These are phyloP conservation scores for Noctua pronuba DNA, from an alignment of 2,888 invertebrate genomes.

Conservation along the genomic window DNA sequence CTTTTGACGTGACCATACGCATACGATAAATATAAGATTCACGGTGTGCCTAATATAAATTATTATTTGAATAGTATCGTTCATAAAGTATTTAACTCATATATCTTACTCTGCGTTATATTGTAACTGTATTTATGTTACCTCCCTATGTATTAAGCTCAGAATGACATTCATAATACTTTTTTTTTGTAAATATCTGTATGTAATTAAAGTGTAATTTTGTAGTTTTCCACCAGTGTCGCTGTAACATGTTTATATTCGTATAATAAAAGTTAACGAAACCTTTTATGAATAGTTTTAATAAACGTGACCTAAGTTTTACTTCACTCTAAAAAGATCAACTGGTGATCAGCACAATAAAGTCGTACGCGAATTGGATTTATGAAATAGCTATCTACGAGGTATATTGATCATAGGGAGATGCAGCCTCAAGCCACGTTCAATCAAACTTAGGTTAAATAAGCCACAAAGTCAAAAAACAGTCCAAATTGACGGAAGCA, in stretches of 20 bases:
- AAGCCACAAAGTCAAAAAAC: not conserved
- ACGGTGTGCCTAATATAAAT: constrained; percentile 69
- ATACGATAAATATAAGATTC: constrained; percentile 60
- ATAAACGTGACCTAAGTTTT: constrained; percentile 26
- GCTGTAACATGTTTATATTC: constrained; percentile 84
- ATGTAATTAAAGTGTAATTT: constrained; percentile 80
- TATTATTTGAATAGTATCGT: constrained; percentile 55
- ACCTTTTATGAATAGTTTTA: constrained; percentile 64
- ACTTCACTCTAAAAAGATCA: not conserved
- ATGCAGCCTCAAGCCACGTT: not conserved
- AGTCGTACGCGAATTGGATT: not conserved
- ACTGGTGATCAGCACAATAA: not conserved
- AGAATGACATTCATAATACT: constrained; percentile 60
- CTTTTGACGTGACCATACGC: constrained; percentile 63
- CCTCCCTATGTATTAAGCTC: constrained; percentile 69
- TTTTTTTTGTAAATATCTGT: constrained; percentile 82
- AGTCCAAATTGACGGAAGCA: not conserved
- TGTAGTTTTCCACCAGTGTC: constrained; percentile 88
- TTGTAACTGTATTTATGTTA: constrained; percentile 66
- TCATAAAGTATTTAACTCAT: constrained; percentile 55
- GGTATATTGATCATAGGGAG: not conserved
- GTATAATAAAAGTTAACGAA: constrained; percentile 86
- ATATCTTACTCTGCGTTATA: constrained; percentile 41
- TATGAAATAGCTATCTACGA: not conserved
- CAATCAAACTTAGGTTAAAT: not conserved